Evolutionary conservation across 1,140 invertebrate genomes (phyloP).

Genomic region (Aphis craccivora): DNA sequence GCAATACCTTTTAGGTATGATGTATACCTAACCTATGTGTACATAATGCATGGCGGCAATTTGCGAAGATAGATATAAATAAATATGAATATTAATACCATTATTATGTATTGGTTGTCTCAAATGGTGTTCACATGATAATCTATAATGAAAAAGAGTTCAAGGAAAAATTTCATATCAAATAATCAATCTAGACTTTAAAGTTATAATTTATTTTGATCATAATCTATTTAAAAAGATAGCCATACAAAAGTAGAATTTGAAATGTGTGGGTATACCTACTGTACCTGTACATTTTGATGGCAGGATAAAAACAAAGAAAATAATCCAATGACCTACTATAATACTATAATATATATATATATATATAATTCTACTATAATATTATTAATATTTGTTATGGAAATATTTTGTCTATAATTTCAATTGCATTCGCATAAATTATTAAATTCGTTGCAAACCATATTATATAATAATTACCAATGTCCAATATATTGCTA

Average conservation of each 20-base stretch:
- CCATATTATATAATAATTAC: background rate
- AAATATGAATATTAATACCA: background rate
- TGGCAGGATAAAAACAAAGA: background rate
- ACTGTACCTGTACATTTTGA: background rate
- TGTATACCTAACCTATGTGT: background rate
- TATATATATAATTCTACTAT: no score
- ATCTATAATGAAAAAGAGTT: background rate
- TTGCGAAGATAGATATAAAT: background rate
- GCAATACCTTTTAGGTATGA: background rate
- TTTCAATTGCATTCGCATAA: background rate
- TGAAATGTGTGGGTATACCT: background rate
- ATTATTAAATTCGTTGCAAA: background rate
- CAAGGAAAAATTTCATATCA: slow-evolving; percentile 19
- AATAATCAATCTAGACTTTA: background rate
- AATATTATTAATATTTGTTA: background rate
- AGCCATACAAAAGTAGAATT: background rate
- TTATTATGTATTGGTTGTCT: background rate
- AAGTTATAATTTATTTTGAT: background rate
- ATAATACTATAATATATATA: background rate
- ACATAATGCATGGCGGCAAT: background rate
- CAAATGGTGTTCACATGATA: background rate
- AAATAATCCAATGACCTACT: background rate
- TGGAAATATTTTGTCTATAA: background rate
- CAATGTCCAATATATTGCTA: background rate
- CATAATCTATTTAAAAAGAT: background rate